These are phyloP conservation scores for Antechinus stuartii DNA, from an alignment of 2,113 vertebrate species.

Conservation along the genomic window DNA sequence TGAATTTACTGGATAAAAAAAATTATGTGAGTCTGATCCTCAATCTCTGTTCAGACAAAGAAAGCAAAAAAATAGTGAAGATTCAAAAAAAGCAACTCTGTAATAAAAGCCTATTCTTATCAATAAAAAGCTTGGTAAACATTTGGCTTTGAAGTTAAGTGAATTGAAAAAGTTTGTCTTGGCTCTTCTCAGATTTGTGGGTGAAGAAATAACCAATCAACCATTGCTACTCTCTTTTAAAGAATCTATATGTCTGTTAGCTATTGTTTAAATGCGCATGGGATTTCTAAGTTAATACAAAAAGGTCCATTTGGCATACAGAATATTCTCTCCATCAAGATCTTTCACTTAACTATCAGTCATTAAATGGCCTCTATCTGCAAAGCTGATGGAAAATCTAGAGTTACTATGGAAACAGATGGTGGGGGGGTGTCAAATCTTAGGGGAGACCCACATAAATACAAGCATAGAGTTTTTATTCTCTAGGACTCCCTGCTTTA, in stretches of 20 bases:
- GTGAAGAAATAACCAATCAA: not conserved
- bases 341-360: slow-evolving; percentile 54
- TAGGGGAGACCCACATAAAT: slow-evolving; percentile 21
- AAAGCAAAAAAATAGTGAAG: not conserved
- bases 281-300: not conserved
- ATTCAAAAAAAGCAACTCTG: not conserved
- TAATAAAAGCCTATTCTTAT: not conserved
- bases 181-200: not conserved
- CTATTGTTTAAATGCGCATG: slow-evolving; percentile 12
- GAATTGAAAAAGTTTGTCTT: not conserved
- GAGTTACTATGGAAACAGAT: slow-evolving; percentile 59
- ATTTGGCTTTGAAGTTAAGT: not conserved
- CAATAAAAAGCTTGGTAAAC: not conserved
- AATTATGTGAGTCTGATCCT: not conserved
- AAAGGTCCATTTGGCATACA: not conserved
- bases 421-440: not conserved
- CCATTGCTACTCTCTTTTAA: not conserved
- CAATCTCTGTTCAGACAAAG: not conserved
- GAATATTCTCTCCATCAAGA: not conserved
- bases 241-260: not conserved
- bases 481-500: slow-evolving; percentile 15
- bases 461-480: slow-evolving; percentile 12
- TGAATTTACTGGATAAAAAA: not conserved
- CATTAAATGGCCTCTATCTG: slow-evolving; percentile 47
- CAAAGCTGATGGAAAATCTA: slow-evolving; percentile 25